phyloP scores from a whole-genome alignment of 2,797 vertebrate genomes.

The Pangasius mekongensis region DNA sequence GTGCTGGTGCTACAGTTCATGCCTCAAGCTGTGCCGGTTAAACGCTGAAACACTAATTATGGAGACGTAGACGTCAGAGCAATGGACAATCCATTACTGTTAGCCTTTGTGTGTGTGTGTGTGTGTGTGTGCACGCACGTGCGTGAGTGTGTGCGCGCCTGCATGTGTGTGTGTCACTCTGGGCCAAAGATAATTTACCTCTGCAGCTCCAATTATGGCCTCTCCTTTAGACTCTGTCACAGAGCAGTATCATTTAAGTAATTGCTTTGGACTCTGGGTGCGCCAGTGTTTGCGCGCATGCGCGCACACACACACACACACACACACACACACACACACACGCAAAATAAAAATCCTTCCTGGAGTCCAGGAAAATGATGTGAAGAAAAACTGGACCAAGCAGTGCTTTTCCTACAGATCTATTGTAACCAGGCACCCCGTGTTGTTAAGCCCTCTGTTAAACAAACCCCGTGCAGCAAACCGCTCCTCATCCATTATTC shows the following conservation, averaged over 20 bases:
- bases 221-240: constrained; percentile 61
- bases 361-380: neutral
- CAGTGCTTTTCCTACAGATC: constrained; percentile 18
- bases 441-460: constrained; percentile 52
- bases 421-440: constrained; percentile 10
- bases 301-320: neutral
- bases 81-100: constrained; percentile 19
- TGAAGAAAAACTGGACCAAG: constrained; percentile 13
- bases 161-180: constrained; percentile 17
- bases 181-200: constrained; percentile 68
- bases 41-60: constrained; percentile 64
- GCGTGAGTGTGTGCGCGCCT: constrained; percentile 4
- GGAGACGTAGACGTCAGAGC: constrained; percentile 50
- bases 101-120: neutral
- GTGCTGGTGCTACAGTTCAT: neutral
- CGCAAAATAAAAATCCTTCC: neutral
- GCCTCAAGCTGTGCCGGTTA: constrained; percentile 4
- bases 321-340: too few relatives aligned
- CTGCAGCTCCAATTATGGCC: constrained; percentile 63
- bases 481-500: constrained; percentile 74
- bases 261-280: constrained; percentile 57
- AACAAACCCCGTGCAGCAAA: constrained; percentile 70
- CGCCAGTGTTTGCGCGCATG: constrained; percentile 22
- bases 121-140: constrained; percentile 1
- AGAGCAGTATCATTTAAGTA: constrained; percentile 47